Evolutionary conservation across 2,113 vertebrate genomes (phyloP), one percentile per base, ranked within the genome.

Genomic region (Acanthisitta chloris): DNA sequence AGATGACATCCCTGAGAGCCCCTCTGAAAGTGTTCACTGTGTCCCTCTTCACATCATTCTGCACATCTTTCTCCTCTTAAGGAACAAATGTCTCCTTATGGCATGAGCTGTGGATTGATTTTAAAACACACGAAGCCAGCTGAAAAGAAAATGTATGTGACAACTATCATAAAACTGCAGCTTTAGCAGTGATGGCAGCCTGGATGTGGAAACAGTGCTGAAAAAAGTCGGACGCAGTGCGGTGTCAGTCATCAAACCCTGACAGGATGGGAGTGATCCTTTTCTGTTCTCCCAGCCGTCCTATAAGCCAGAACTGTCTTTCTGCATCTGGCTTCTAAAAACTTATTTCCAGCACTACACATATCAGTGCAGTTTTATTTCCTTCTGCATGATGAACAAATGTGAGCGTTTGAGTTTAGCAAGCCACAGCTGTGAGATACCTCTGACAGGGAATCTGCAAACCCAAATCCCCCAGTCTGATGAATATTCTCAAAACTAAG

Each of bases 291-390:
- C 69, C 66, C 28, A 55, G 23, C 20, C 81, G 73, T 58, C 40
- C 88, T 92, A 94, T 67, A 33, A 95, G 93, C 85, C 90, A 93
- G 87, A 92, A 40, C 78, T 92, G 92, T 86, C 87, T 90, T 65
- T 70, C 71, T 87, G 67, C 64, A 80, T 82, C 82, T 88, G 74
- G 62, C 74, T 92, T 86, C 46, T 21, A 55, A 66, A 90, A 93
- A 45, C 26, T 70, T 48, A 11, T 28, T 88, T 83, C 54, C 84
- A 29, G 38, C 57, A 77, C 72, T 84, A 17, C 64, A 72, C 2
- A 4, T 71, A 90, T 25, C 51, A 59, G 18, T 86, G 73, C 64
- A 21, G 25, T 81, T 86, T 69, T 73, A 12, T 67, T 81, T 62
- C 67, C 72, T 76, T 64, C 69, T 70, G 34, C 19, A 9, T 25